Evolutionary conservation across 2,113 vertebrate genomes (phyloP).

Genomic region (Labeo rohita): DNA sequence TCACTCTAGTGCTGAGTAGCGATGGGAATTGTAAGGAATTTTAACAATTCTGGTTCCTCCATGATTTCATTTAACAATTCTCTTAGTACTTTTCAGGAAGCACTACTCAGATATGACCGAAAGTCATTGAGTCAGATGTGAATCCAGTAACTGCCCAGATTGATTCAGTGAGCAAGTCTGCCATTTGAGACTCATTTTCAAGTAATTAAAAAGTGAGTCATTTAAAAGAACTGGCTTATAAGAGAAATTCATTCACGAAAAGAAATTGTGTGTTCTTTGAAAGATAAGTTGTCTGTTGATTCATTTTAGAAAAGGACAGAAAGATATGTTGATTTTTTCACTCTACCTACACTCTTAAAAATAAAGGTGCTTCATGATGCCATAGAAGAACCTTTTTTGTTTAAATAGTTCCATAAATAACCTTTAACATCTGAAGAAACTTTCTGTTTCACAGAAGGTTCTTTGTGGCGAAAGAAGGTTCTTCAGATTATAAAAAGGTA

Average conservation of each 20-base stretch:
- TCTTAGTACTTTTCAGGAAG: neutral
- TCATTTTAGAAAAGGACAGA: neutral
- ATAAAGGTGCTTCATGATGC: no score
- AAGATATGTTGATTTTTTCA: neutral
- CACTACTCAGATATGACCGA: neutral
- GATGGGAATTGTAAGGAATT: neutral
- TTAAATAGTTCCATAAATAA: no score
- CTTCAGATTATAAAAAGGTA: no score
- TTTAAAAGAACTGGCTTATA: neutral
- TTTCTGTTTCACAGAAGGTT: no score
- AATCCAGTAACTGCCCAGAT: neutral
- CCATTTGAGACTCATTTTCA: neutral
- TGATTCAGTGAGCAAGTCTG: neutral
- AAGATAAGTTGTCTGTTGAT: neutral
- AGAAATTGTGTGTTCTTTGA: neutral
- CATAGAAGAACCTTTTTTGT: no score
- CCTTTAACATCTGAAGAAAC: no score
- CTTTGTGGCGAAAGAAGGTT: no score
- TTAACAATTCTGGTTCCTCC: neutral
- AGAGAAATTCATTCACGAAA: neutral
- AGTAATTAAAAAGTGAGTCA: neutral
- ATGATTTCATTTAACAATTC: neutral
- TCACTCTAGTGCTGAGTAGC: slow-evolving; percentile 9
- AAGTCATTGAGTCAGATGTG: slow-evolving; percentile 2
- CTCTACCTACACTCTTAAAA: no score